These are phyloP conservation scores for Agrochola macilenta DNA, from an alignment of 2,888 invertebrate species.

Conservation along the genomic window DNA sequence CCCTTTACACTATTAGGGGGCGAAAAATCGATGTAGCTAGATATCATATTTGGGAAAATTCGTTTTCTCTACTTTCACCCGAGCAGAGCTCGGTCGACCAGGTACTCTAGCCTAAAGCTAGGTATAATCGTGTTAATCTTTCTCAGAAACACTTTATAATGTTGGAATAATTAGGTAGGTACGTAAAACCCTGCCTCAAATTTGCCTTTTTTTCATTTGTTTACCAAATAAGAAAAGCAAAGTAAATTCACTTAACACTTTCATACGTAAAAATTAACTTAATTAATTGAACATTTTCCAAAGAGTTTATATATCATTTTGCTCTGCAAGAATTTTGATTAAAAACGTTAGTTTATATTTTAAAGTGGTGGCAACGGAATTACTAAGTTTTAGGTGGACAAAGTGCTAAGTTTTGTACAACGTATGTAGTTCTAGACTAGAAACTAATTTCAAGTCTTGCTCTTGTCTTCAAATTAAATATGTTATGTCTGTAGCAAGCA, in stretches of 20 bases:
- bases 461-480: slow-evolving; percentile 3
- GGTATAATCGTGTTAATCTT: background rate
- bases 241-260: background rate
- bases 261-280: background rate
- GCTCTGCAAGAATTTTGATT: slow-evolving; percentile 20
- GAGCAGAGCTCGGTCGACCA: too few species aligned
- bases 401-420: slow-evolving; percentile 31
- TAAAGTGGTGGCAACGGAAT: slow-evolving; percentile 23
- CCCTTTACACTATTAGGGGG: too few species aligned
- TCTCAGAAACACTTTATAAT: background rate
- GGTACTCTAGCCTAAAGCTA: too few species aligned
- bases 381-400: slow-evolving; percentile 15
- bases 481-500: background rate
- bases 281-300: slow-evolving; percentile 5
- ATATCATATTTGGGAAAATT: too few species aligned
- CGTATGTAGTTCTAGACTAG: background rate
- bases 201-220: background rate
- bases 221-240: background rate
- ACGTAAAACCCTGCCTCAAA: background rate
- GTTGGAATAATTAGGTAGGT: background rate
- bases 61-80: too few species aligned
- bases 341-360: slow-evolving; percentile 6
- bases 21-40: too few species aligned
- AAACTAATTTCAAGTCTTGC: background rate
- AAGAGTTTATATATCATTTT: background rate